Conservation (phyloP, 2,888 invertebrate species). For the Tenthredo livida region DNA sequence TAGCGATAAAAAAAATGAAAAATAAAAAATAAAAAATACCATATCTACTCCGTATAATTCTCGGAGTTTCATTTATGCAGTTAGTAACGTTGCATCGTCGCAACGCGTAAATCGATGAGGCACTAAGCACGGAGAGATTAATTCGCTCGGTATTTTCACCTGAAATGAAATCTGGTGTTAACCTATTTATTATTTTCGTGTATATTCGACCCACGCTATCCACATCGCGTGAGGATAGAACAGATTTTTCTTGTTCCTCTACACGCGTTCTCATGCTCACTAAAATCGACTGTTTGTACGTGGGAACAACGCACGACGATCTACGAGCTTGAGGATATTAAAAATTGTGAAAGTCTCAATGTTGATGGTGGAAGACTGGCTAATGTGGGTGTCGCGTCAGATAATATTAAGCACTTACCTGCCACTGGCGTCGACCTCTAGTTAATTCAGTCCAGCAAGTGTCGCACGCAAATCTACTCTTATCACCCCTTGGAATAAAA, state of each 20-base stretch:
- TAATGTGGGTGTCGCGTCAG: slow-evolving; percentile 45
- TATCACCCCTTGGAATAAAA: slow-evolving; percentile 40
- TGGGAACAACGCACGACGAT: slow-evolving; percentile 14
- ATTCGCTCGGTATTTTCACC: neutral
- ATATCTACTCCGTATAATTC: neutral
- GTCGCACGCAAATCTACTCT: slow-evolving; percentile 50
- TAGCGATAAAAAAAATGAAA: neutral
- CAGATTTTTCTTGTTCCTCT: slow-evolving; percentile 18
- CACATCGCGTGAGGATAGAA: slow-evolving; percentile 35
- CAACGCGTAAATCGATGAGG: slow-evolving; percentile 24
- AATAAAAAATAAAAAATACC: neutral
- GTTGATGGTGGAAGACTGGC: neutral
- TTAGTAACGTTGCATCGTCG: neutral
- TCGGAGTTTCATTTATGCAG: neutral
- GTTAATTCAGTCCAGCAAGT: slow-evolving; percentile 43
- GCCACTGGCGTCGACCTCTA: slow-evolving; percentile 8
- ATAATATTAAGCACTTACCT: slow-evolving; percentile 49
- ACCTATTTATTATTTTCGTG: slow-evolving; percentile 32
- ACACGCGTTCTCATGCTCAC: slow-evolving; percentile 14
- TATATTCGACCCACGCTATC: slow-evolving; percentile 37
- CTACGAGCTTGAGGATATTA: neutral
- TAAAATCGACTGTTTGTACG: neutral
- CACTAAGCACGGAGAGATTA: slow-evolving; percentile 12
- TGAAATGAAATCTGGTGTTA: slow-evolving; percentile 15
- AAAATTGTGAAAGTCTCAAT: slow-evolving; percentile 3